Percentiles rank a stretch among this genome's conserved stretches.
phyloP scores from a whole-genome alignment of 2,888 invertebrate species.

The Dendrolimus houi region DNA sequence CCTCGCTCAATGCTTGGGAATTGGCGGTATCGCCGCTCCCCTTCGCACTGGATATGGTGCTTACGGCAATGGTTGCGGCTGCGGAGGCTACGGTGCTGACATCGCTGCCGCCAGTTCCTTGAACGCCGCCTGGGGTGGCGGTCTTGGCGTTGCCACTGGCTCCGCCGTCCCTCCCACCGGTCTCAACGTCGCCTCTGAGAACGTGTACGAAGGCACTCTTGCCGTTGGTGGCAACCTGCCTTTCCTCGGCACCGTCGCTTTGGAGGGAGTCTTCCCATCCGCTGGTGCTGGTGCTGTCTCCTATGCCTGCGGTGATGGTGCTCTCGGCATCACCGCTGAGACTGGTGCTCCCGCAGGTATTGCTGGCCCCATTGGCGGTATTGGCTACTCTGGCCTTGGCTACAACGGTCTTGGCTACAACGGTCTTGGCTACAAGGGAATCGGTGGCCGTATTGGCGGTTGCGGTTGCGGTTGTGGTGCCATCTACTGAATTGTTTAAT shows the following conservation, averaged over 20 bases:
- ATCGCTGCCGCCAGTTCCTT: slow-evolving; percentile 6
- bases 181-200: slow-evolving; percentile 21
- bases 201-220: slow-evolving; percentile 20
- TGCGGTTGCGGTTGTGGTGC: slow-evolving; percentile 3
- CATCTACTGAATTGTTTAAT: slow-evolving; percentile 4
- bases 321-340: slow-evolving; percentile 5
- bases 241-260: slow-evolving; percentile 13
- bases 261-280: slow-evolving; percentile 6
- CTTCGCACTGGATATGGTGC: slow-evolving; percentile 5
- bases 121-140: slow-evolving; percentile 12
- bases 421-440: slow-evolving; percentile 3
- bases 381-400: slow-evolving; percentile 3
- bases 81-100: slow-evolving; percentile 15
- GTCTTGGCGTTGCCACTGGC: slow-evolving; percentile 18
- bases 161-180: slow-evolving; percentile 22
- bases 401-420: slow-evolving; percentile 4
- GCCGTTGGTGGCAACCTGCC: slow-evolving; percentile 18
- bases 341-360: slow-evolving; percentile 11
- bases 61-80: slow-evolving; percentile 11
- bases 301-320: slow-evolving; percentile 8
- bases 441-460: slow-evolving; percentile 5
- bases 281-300: slow-evolving; percentile 7
- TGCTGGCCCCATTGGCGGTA: slow-evolving; percentile 1
- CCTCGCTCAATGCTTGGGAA: slow-evolving; percentile 9
- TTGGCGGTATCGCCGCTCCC: slow-evolving; percentile 4